These are phyloP conservation scores for Agrotis puta DNA, from an alignment of 2,888 invertebrate species.

Conservation along the genomic window DNA sequence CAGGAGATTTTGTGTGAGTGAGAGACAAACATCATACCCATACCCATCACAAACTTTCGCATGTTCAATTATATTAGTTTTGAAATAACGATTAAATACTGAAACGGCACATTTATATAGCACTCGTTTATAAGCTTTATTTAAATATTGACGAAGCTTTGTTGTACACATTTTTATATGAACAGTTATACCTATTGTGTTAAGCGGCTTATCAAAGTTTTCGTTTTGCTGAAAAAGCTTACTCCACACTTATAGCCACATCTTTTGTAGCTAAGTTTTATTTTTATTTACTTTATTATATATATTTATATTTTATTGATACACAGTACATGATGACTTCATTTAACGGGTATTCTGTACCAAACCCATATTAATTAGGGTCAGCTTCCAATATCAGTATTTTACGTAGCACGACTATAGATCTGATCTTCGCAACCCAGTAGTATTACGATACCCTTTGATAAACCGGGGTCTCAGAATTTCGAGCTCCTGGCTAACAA, in stretches of 20 bases:
- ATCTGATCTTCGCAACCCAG: no score
- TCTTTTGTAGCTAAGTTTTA: neutral
- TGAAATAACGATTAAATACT: neutral
- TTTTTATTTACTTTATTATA: neutral
- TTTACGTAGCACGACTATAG: no score
- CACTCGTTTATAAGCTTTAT: slow-evolving; percentile 15
- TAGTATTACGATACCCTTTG: no score
- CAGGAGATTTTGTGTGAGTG: no score
- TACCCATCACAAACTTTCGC: no score
- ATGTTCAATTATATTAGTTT: neutral
- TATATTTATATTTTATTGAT: no score
- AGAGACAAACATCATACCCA: no score
- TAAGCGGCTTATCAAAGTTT: slow-evolving; percentile 18
- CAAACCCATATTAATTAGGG: no score
- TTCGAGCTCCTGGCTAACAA: no score
- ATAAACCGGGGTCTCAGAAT: no score
- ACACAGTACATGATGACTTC: neutral
- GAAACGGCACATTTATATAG: neutral
- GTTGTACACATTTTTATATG: neutral
- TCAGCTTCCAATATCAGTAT: no score
- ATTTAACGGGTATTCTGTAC: no score
- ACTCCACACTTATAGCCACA: neutral
- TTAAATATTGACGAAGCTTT: slow-evolving; percentile 5
- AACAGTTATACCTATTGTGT: neutral
- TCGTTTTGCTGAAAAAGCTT: slow-evolving; percentile 18